Evolutionary conservation across 2,113 vertebrate genomes (phyloP), one percentile per base, ranked within the genome.

Genomic region (Lipotes vexillifer): DNA sequence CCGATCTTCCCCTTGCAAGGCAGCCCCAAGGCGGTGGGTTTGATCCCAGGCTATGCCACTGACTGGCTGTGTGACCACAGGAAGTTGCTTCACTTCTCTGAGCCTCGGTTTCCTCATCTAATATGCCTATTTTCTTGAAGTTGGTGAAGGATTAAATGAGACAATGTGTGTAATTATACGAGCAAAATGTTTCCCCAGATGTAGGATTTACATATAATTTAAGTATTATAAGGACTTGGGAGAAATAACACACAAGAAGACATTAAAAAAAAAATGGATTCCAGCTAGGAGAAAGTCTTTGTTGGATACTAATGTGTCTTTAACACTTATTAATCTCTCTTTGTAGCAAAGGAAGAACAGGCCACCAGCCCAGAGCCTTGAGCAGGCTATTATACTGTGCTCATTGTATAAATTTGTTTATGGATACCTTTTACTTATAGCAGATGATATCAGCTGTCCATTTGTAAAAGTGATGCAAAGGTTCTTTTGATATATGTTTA

Each of bases 1-100:
- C 0, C 20, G 8, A 6, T 3, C 25, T 46, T 11, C 15, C 5
- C 1, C 41, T 44, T 5, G 21, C 17, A 46, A 52, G 13, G 36
- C 10, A 36, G 63, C 44, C n/a, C 72, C 6, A 13, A 52, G 33
- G 80, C 61, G 5, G 25, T 1, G 38, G 52, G 36, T 31, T 27
- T 13, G 18, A 46, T 25, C 68, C 63, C n/a, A 8, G n/a, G 27
- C 41, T 36, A 0, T 44, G 14, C 31, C 38, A 33, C 9, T 6
- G 25, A 36, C 41, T 11, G 21, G 6, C 55, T 44, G 15, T 63
- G 65, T 74, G 74, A 49, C 75, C 8, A 1, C 0, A 4, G 75
- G 55, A 84, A 55, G 38, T 8, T 25, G 5, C 44, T 78, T 72
- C 4, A 12, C 84, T 27, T 87, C 55, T 96, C 82, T 90, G 80